Conservation (phyloP, 1,140 invertebrate genomes). For the Drosophila ohnishii region DNA sequence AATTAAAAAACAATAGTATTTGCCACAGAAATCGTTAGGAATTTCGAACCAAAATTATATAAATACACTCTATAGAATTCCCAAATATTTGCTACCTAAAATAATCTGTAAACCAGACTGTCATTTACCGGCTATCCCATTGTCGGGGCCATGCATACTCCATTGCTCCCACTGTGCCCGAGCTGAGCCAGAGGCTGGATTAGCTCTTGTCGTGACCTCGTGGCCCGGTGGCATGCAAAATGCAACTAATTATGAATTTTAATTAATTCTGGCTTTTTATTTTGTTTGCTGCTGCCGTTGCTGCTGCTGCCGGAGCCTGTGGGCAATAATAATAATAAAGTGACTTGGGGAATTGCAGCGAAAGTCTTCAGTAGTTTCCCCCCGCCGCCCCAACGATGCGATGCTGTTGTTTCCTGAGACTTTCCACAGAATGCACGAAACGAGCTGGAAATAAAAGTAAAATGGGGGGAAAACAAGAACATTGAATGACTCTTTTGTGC, state of each 20-base stretch:
- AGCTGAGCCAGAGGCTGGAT: slow-evolving; percentile 31
- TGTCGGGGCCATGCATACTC: slow-evolving; percentile 1
- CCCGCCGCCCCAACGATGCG: not conserved
- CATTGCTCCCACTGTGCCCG: slow-evolving; percentile 2
- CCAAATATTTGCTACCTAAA: not conserved
- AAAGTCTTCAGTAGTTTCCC: slow-evolving; percentile 15
- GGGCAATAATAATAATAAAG: slow-evolving; percentile 53
- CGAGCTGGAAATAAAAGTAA: slow-evolving; percentile 29
- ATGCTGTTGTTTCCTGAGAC: slow-evolving; percentile 7
- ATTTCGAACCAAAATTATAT: not conserved
- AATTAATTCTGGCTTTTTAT: slow-evolving; percentile 67
- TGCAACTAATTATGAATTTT: slow-evolving; percentile 74
- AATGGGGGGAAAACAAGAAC: slow-evolving; percentile 27
- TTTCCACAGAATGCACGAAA: slow-evolving; percentile 6
- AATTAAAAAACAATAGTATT: too few species aligned
- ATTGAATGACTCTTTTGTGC: slow-evolving; percentile 48
- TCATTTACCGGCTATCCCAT: not conserved
- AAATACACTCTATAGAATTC: too few species aligned
- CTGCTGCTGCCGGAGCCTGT: slow-evolving; percentile 5
- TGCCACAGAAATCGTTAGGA: too few species aligned
- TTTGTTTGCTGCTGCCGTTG: slow-evolving; percentile 31
- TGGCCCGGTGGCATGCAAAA: slow-evolving; percentile 45
- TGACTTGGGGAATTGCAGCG: slow-evolving; percentile 36
- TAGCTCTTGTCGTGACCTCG: slow-evolving; percentile 57
- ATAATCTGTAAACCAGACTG: not conserved